A percentile compares a stretch with the other conserved stretches of the same genome.
These are phyloP conservation scores for Theristus sp. DNA, from an alignment of 2,888 invertebrate genomes.

Conservation along the genomic window DNA sequence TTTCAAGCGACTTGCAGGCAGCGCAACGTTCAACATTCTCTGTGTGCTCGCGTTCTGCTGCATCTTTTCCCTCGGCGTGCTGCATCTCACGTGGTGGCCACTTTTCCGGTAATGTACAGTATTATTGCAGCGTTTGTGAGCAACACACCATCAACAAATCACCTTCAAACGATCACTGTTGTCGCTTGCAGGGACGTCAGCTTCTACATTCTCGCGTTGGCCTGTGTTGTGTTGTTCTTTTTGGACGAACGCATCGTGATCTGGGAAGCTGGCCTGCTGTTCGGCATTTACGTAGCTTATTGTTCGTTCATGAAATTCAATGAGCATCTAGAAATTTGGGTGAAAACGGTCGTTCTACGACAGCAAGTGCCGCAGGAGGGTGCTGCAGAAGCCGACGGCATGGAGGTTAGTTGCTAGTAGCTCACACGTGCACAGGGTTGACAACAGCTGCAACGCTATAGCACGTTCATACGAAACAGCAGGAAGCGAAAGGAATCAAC, in stretches of 20 bases:
- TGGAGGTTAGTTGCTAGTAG: not conserved
- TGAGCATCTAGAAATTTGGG: constrained; percentile 17
- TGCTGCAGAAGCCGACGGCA: not conserved
- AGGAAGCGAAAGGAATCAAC: no score
- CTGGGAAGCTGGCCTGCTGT: constrained; percentile 20
- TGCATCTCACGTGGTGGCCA: constrained; percentile 27
- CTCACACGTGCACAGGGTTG: no score
- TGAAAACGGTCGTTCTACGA: not conserved
- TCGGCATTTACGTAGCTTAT: constrained; percentile 21
- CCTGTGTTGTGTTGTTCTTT: constrained; percentile 21
- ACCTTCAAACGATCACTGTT: no score
- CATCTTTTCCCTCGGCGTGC: constrained; percentile 15
- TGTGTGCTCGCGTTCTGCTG: constrained; percentile 24
- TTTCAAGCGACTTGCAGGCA: constrained; percentile 11
- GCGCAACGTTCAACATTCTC: constrained; percentile 36
- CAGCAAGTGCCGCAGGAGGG: no score
- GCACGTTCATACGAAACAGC: no score
- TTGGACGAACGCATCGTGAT: constrained; percentile 24
- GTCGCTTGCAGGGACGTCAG: constrained; percentile 20
- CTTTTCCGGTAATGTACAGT: constrained; percentile 16
- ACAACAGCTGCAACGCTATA: no score
- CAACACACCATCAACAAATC: no score
- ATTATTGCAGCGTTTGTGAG: no score
- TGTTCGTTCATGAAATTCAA: constrained; percentile 25
- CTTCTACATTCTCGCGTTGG: constrained; percentile 23